Base-by-base conservation (phyloP, 2,113 vertebrate genomes). In the Orientallactaga bullata region DNA sequence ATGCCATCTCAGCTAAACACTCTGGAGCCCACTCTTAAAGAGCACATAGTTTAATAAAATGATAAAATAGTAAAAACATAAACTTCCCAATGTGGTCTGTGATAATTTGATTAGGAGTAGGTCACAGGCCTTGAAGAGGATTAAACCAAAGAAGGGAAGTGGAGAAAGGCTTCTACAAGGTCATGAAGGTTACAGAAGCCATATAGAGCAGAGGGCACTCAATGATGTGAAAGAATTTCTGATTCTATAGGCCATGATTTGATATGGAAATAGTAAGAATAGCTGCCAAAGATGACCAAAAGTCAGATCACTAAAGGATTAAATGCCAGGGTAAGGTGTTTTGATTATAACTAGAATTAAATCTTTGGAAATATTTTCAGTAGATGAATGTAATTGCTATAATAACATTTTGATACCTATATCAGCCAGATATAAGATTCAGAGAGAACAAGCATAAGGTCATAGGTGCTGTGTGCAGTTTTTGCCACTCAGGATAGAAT, bases 1-100 rank as follows among this genome's bases (percentile, higher is more conserved):
- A 88, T 76, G 26, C 32, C 21, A 85, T 79, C 84, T 80, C 65
- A 89, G 13, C 58, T 81, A 91, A 88, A 68, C 26, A 39, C 39
- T 13, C 30, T 85, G 3, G 42, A 94, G 18, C 7, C 60, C 13
- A 85, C 26, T 9, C 4, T 35, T 71, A n/a, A 86, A 42, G 28
- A 86, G 9, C 26, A 42, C 21, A 69, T 12, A 24, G 5, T 88
- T 88, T 37, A 73, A 30, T 79, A 60, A 78, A 73, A 88, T 6
- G 63, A 17, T 12, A 30, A 74, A 77, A 79, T 80, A 95, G 81
- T 47, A 47, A 60, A 74, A 81, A 32, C 7, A 11, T 79, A 16
- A 16, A 65, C 32, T n/a, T 51, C 60, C 12, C 13, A n/a, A 18
- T 37, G n/a, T 1, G 26, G 15, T 85, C 20, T 39, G 13, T 35